A percentile compares a stretch with the other conserved stretches of the same genome.
Conservation (phyloP, 2,113 vertebrate species). For the Amphilophus citrinellus region DNA sequence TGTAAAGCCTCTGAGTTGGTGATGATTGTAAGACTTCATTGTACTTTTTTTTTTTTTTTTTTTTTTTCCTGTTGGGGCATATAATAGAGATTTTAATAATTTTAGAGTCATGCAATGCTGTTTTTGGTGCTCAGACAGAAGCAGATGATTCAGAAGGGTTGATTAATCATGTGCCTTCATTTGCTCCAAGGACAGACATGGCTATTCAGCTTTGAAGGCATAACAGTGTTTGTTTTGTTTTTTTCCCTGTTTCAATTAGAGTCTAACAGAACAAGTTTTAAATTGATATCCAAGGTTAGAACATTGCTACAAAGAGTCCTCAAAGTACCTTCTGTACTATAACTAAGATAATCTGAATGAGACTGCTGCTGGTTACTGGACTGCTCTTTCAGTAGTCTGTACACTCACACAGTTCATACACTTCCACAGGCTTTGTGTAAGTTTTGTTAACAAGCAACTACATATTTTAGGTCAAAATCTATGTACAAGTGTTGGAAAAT, state of each 20-base stretch:
- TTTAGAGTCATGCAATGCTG: constrained; percentile 1
- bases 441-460: too few relatives aligned
- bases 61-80: not conserved
- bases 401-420: not conserved
- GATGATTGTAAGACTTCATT: constrained; percentile 10
- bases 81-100: constrained; percentile 33
- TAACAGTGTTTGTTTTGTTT: constrained; percentile 10
- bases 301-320: not conserved
- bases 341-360: constrained; percentile 3
- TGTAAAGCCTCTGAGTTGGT: constrained; percentile 36
- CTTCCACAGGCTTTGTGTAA: not conserved
- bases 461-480: too few relatives aligned
- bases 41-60: not conserved
- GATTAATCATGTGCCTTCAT: constrained; percentile 28
- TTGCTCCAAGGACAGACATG: constrained; percentile 40
- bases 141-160: constrained; percentile 29
- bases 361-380: not conserved
- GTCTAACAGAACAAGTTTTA: not conserved
- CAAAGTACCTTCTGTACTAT: not conserved
- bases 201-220: constrained; percentile 29
- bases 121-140: not conserved
- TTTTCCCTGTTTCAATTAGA: not conserved
- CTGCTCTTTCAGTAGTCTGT: not conserved
- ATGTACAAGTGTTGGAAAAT: too few relatives aligned
- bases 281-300: constrained; percentile 6